phyloP scores from a whole-genome alignment of 2,797 vertebrate genomes.

The Karalla daura region DNA sequence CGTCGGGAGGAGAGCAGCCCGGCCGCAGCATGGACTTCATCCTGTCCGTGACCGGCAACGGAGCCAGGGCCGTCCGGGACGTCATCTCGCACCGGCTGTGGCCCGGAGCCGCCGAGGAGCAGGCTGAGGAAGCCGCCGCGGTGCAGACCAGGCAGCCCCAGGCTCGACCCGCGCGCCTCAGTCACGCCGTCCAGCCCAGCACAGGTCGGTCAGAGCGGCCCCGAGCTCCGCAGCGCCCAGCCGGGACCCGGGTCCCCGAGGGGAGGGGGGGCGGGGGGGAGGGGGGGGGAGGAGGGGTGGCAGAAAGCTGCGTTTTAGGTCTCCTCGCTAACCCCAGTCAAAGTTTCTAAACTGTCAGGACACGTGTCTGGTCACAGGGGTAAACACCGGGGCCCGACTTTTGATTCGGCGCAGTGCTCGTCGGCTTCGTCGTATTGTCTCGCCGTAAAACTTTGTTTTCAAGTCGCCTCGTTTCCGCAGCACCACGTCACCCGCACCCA shows the following conservation, averaged over 20 bases:
- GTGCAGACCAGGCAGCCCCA: conserved; percentile 5
- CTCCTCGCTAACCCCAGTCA: too few species aligned
- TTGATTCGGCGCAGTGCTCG: neutral
- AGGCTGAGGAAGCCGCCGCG: too few species aligned
- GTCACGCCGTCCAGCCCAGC: neutral
- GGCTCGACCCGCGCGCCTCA: neutral
- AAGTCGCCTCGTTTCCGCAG: neutral
- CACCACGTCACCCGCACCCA: neutral
- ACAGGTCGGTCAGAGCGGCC: conserved; percentile 78
- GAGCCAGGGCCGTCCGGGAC: conserved; percentile 77
- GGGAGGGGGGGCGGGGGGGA: neutral
- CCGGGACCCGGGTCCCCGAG: neutral
- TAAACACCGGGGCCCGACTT: too few species aligned
- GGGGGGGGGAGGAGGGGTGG: neutral
- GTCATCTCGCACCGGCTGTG: conserved; percentile 80
- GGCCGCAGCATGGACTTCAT: conserved; percentile 80
- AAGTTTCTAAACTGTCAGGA: too few species aligned
- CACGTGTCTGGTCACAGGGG: too few species aligned
- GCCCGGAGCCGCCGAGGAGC: conserved; percentile 57
- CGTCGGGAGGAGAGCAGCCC: too few species aligned
- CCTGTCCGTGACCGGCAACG: conserved; percentile 73
- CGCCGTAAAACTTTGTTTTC: neutral
- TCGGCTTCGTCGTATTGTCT: fast-evolving
- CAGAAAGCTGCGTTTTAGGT: too few species aligned
- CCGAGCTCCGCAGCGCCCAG: too few species aligned